Evolutionary conservation across 2,797 vertebrate genomes (phyloP).

Genomic region (Schizopygopsis pylzovi): DNA sequence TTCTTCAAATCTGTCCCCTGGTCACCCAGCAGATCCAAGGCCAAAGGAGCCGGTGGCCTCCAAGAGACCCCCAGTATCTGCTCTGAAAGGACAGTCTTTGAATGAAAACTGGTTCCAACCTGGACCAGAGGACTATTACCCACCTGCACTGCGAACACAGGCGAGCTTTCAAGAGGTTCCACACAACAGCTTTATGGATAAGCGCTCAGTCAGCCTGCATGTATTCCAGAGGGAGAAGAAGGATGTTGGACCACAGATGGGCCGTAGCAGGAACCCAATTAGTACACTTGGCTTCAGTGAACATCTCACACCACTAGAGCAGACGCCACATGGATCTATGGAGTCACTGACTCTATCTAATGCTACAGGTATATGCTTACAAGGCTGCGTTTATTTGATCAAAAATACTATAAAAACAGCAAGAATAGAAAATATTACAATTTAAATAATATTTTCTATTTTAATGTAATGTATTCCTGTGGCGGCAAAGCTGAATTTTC

Average conservation of each 20-base stretch:
- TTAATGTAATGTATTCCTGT: not conserved
- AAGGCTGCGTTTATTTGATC: not conserved
- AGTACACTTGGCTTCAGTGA: conserved; percentile 91
- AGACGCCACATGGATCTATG: conserved; percentile 93
- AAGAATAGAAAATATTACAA: not conserved
- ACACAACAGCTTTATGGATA: conserved; percentile 87
- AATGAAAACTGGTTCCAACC: conserved; percentile 90
- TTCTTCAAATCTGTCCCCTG: conserved; percentile 76
- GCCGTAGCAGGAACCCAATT: conserved; percentile 92
- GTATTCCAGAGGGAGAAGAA: conserved; percentile 82
- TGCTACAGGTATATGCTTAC: conserved; percentile 82
- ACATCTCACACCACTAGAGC: conserved; percentile 90
- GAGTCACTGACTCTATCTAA: conserved; percentile 94
- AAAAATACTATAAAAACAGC: not conserved
- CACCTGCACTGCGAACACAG: conserved; percentile 87
- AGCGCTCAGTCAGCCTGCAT: conserved; percentile 89
- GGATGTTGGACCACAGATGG: conserved; percentile 78
- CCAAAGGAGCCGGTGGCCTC: conserved; percentile 82
- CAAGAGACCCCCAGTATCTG: conserved; percentile 86
- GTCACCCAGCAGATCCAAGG: conserved; percentile 83
- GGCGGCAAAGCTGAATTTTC: not conserved
- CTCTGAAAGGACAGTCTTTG: conserved; percentile 87
- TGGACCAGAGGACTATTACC: conserved; percentile 86
- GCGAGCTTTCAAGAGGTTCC: conserved; percentile 90
- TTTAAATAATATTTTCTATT: not conserved